phyloP scores from a whole-genome alignment of 64 coral and sea anemone species.

The Acropora tenuis region DNA sequence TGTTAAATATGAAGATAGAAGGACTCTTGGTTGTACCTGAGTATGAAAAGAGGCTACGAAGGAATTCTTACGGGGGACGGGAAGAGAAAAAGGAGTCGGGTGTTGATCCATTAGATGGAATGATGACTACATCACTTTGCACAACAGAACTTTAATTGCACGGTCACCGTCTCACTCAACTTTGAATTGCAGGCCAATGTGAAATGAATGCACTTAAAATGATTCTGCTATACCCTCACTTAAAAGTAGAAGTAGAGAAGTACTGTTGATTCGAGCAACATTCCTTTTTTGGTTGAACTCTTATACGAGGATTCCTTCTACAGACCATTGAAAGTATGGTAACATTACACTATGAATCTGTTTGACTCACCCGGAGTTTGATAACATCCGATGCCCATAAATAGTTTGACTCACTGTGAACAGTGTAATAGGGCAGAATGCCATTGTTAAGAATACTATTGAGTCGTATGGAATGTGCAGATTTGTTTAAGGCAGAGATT shows the following conservation, averaged over 20 bases:
- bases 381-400: too few species aligned
- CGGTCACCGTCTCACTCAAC: not conserved
- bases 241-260: not conserved
- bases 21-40: constrained; percentile 40
- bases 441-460: not conserved
- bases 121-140: constrained; percentile 31
- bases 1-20: constrained; percentile 24
- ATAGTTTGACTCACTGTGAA: too few species aligned
- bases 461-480: too few species aligned
- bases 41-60: constrained; percentile 30
- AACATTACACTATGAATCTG: not conserved
- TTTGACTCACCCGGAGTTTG: not conserved
- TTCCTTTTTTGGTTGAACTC: not conserved
- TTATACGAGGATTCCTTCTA: not conserved
- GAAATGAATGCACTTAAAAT: too few species aligned
- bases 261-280: not conserved
- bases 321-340: not conserved
- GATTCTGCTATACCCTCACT: not conserved
- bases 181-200: too few species aligned
- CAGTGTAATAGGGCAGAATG: not conserved
- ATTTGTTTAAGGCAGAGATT: not conserved
- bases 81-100: not conserved
- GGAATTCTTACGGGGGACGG: constrained; percentile 6
- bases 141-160: constrained; percentile 19
- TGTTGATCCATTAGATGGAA: constrained; percentile 38